Percentiles rank a stretch among this genome's conserved stretches.
Evolutionary conservation across 2,113 vertebrate species (phyloP).

Genomic region (Crypturellus undulatus): DNA sequence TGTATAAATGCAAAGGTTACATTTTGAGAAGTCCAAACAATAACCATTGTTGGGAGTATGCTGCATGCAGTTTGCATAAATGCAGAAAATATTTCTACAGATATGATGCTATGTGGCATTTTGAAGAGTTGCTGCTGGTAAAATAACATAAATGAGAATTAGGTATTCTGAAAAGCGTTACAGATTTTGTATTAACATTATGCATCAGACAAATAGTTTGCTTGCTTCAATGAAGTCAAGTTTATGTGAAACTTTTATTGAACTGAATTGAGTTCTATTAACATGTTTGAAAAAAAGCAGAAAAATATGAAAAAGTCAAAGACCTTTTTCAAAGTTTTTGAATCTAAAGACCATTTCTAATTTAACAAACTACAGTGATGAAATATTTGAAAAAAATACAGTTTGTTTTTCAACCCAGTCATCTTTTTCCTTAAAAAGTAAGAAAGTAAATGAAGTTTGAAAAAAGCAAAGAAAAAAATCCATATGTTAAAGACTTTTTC

Average conservation of each 20-base stretch:
- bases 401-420: neutral
- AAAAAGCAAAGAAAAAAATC: neutral
- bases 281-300: neutral
- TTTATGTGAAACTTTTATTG: neutral
- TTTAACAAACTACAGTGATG: neutral
- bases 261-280: neutral
- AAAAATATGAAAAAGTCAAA: neutral
- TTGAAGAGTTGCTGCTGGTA: neutral
- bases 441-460: neutral
- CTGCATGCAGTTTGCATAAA: neutral
- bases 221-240: neutral
- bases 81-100: neutral
- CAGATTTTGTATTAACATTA: neutral
- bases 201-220: neutral
- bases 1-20: neutral
- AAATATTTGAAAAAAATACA: neutral
- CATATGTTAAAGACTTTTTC: neutral
- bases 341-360: neutral
- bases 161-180: neutral
- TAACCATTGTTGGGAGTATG: neutral
- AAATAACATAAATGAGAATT: neutral
- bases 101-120: accelerated
- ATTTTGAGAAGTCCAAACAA: neutral
- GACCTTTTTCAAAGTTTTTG: neutral
- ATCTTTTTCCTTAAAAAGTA: neutral